Conservation (phyloP, 1,140 invertebrate genomes). For the Melitaea cinxia region DNA sequence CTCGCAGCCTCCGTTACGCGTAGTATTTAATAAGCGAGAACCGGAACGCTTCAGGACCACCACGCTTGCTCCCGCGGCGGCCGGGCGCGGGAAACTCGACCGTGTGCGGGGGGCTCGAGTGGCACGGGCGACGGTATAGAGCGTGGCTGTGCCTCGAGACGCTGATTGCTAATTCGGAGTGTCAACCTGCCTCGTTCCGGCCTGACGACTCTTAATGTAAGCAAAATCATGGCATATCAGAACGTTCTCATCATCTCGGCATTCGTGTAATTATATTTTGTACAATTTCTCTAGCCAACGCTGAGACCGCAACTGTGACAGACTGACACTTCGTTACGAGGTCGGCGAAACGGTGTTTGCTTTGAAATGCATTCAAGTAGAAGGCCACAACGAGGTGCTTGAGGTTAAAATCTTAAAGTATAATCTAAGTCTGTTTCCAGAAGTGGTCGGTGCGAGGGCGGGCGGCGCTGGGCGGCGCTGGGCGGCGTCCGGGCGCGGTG, state of each 20-base stretch:
- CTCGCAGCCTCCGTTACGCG: neutral
- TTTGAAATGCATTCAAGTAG: no score
- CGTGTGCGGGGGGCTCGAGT: neutral
- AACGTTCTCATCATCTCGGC: neutral
- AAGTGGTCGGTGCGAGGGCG: neutral
- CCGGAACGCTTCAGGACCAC: neutral
- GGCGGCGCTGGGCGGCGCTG: neutral
- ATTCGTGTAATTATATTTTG: neutral
- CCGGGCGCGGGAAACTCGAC: neutral
- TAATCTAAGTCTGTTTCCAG: no score
- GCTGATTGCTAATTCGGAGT: slow-evolving; percentile 1
- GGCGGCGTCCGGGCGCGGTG: neutral
- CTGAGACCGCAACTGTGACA: no score
- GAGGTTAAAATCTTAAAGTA: no score
- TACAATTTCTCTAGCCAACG: no score
- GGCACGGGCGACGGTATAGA: neutral
- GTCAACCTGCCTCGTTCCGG: neutral
- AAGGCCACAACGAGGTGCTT: no score
- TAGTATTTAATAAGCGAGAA: neutral
- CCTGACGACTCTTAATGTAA: neutral
- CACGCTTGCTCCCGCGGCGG: neutral
- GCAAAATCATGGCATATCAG: neutral
- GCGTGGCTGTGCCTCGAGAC: neutral
- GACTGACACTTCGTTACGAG: no score
- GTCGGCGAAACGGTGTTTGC: no score